Evolutionary conservation across 2,888 invertebrate species (phyloP).

Genomic region (Melanotus villosus): DNA sequence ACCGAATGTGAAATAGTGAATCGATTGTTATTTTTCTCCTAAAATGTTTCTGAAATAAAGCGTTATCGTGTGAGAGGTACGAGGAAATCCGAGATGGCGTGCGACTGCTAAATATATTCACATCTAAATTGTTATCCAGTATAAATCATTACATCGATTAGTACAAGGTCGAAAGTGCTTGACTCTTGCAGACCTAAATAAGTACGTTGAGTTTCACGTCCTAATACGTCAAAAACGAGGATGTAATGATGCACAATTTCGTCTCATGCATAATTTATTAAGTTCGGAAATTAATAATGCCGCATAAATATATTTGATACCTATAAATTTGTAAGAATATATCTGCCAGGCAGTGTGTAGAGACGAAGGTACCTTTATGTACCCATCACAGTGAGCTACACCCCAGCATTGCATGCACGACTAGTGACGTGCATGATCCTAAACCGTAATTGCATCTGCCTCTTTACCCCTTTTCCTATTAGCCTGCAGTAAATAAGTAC

Average conservation of each 20-base stretch:
- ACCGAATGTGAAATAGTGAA: too few relatives aligned
- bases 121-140: conserved; percentile 18
- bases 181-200: conserved; percentile 31
- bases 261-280: conserved; percentile 38
- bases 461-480: too few relatives aligned
- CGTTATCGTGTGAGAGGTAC: background rate
- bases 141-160: conserved; percentile 33
- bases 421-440: conserved; percentile 43
- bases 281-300: conserved; percentile 36
- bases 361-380: conserved; percentile 7
- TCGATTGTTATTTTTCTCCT: too few relatives aligned
- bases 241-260: conserved; percentile 35
- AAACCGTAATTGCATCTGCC: too few relatives aligned
- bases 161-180: conserved; percentile 32
- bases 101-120: conserved; percentile 22
- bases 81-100: conserved; percentile 5
- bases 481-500: too few relatives aligned
- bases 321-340: conserved; percentile 24
- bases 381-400: background rate
- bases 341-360: conserved; percentile 4
- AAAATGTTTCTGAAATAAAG: too few relatives aligned
- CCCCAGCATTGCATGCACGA: conserved; percentile 47
- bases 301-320: conserved; percentile 26
- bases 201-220: conserved; percentile 28
- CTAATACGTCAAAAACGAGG: conserved; percentile 38